Evolutionary conservation across 64 coral and sea anemone genomes (phyloP).

Genomic region (Pocillopora verrucosa): DNA sequence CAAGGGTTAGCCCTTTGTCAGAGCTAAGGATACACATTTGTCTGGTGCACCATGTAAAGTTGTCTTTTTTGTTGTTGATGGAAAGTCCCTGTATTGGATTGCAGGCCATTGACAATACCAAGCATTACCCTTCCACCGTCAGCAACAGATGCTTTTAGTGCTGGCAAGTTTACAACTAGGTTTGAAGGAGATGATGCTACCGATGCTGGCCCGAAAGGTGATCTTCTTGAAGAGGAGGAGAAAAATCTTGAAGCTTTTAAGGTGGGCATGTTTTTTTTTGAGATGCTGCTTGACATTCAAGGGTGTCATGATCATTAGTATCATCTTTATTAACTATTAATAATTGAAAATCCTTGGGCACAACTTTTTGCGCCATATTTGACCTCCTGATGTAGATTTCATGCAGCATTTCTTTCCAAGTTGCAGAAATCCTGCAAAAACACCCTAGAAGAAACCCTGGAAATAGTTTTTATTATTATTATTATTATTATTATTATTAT

Average conservation of each 20-base stretch:
- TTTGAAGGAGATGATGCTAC: constrained; percentile 64
- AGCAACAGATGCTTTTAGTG: constrained; percentile 69
- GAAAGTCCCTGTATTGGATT: background rate
- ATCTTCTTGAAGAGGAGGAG: constrained; percentile 68
- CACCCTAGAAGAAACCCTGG: too few relatives aligned
- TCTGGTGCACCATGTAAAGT: background rate
- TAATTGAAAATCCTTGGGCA: too few relatives aligned
- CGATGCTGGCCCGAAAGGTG: constrained; percentile 53
- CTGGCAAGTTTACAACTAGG: constrained; percentile 66
- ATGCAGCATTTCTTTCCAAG: too few relatives aligned
- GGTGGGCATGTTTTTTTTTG: constrained; percentile 1
- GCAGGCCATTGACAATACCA: constrained; percentile 60
- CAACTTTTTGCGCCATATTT: too few relatives aligned
- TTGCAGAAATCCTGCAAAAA: too few relatives aligned
- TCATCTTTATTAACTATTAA: too few relatives aligned
- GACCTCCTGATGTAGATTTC: too few relatives aligned
- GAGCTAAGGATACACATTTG: too few relatives aligned
- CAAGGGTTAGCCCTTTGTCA: too few relatives aligned
- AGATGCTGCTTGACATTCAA: too few relatives aligned
- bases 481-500: background rate
- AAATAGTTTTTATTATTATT: too few relatives aligned
- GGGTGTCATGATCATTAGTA: too few relatives aligned
- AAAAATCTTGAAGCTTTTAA: constrained; percentile 78
- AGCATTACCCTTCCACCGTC: constrained; percentile 65
- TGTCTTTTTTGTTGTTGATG: background rate